These are phyloP conservation scores for Carduelis carduelis DNA, from an alignment of 2,797 vertebrate species.

Conservation along the genomic window DNA sequence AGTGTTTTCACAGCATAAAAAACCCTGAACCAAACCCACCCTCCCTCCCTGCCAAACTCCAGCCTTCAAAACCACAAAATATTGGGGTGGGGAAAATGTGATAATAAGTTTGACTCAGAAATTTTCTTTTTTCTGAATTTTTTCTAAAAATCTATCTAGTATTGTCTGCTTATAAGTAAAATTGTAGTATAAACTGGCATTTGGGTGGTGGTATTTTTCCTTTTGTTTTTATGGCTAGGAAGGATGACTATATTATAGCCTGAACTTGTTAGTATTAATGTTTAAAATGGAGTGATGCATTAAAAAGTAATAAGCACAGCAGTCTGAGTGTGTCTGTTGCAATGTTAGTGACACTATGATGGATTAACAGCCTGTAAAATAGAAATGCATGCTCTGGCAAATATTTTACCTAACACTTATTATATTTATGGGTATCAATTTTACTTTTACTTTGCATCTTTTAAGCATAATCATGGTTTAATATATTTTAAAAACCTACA, in stretches of 20 bases:
- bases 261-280: constrained; percentile 43
- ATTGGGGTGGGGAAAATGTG: accelerated
- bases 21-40: accelerated
- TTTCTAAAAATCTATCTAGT: not conserved
- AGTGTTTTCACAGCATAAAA: not conserved
- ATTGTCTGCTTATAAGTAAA: not conserved
- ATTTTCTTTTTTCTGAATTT: not conserved
- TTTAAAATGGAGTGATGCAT: constrained; percentile 61
- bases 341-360: constrained; percentile 54
- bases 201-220: not conserved
- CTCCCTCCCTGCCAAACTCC: accelerated
- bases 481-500: not conserved
- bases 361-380: constrained; percentile 50
- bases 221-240: not conserved
- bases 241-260: not conserved
- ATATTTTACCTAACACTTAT: constrained; percentile 52
- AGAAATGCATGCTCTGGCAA: constrained; percentile 53
- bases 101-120: not conserved
- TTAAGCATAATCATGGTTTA: not conserved
- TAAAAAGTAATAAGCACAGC: constrained; percentile 63
- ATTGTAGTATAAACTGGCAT: not conserved
- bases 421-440: constrained; percentile 30
- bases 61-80: not conserved
- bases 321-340: constrained; percentile 36
- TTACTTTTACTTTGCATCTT: constrained; percentile 17